These are phyloP conservation scores for Craseonycteris thonglongyai DNA, from an alignment of 2,113 vertebrate species.

Conservation along the genomic window DNA sequence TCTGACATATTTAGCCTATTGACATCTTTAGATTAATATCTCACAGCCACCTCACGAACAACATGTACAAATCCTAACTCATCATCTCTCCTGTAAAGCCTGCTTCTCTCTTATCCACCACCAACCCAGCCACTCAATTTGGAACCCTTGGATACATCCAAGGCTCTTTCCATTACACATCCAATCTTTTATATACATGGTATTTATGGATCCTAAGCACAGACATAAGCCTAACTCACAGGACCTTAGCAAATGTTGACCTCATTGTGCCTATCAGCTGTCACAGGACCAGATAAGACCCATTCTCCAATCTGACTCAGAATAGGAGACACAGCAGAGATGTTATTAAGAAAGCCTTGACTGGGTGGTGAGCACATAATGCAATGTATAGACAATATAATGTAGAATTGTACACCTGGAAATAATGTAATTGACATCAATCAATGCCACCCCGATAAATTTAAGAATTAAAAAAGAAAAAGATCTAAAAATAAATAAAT, in stretches of 20 bases:
- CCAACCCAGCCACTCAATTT: neutral
- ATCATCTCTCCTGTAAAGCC: neutral
- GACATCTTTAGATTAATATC: neutral
- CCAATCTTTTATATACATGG: neutral
- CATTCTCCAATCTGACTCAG: neutral
- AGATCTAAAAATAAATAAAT: too few relatives aligned
- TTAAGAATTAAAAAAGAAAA: too few relatives aligned
- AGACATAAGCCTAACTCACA: neutral
- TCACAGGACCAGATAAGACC: neutral
- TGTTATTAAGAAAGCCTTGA: neutral
- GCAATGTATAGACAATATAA: too few relatives aligned
- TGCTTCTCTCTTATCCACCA: neutral
- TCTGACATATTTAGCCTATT: neutral
- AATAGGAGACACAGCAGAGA: neutral
- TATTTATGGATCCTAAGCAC: neutral
- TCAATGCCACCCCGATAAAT: too few relatives aligned
- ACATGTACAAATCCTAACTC: neutral
- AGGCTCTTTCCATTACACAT: neutral
- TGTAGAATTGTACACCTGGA: too few relatives aligned
- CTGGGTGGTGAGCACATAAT: too few relatives aligned
- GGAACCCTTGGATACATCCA: neutral
- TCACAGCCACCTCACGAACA: neutral
- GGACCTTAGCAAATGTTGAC: neutral
- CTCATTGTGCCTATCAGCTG: neutral
- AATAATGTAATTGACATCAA: too few relatives aligned